Base-by-base conservation (phyloP, 2,888 invertebrate genomes). In the Microchrysa polita region DNA sequence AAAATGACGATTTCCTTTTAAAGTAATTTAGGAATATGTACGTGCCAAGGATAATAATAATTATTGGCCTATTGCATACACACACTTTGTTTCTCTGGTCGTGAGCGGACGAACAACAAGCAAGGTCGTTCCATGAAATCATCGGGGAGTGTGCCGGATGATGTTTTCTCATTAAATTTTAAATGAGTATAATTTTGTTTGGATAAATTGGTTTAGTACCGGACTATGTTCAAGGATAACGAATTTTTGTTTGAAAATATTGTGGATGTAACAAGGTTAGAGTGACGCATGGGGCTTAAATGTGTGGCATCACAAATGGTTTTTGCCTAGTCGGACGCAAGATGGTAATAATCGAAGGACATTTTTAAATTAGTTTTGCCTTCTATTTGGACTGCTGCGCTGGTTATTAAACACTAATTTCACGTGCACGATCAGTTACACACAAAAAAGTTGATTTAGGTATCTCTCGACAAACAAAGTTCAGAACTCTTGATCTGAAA, bases 1-100 rank as follows among this genome's bases (percentile, higher is more conserved):
- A 65, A 65, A 44, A 48, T 65, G 48, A 65, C 44, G 44, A 22
- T 65, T 65, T 65, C 34, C 22, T 34, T 20, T 65, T 65, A 65
- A 65, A 65, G 16, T 65, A 65, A 65, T 65, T 48, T 42, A 48
- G 22, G 42, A 44, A 48, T 14, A 18, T 44, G 42, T 22, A 65
- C 65, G 65, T 65, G 65, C 34, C 48, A 18, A 34, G 20, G 65
- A 42, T 65, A 34, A 34, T 65, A 34, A 34, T 65, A 65, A 65
- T 65, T 20, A 48, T 65, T 65, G 44, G 4, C 48, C 48, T 10
- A 20, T 65, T 65, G n/a, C 12, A 34, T 22, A 65, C 44, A n/a
- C n/a, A n/a, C n/a, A n/a, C n/a, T n/a, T n/a, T 44, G 10, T 48
- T 18, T 14, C 42, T 34, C 2, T 34, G 27, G 27, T 2, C 4